Base-by-base conservation (phyloP, 2,797 vertebrate species). In the Enteromius argenteus region DNA sequence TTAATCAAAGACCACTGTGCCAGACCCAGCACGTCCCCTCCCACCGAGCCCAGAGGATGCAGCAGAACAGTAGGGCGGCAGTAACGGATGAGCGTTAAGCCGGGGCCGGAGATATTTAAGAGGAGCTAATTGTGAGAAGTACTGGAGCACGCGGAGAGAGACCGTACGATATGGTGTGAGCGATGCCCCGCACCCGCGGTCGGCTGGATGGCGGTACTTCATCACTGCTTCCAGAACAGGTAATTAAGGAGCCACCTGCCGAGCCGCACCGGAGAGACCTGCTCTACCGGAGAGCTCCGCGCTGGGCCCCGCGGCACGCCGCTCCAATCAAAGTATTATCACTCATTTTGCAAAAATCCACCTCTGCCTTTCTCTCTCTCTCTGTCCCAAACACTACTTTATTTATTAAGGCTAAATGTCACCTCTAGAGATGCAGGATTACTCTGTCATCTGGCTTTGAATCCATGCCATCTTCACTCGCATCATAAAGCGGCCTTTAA, bases 231-330 rank as follows among this genome's bases (percentile, higher is more conserved):
- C 90, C 89, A 90, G 89, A 91, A 85, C 88, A 90, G 90, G 3
- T 90, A 94, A 95, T 94, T 94, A 92, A 94, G 91, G 77, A 90
- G 90, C 90, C 92, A 92, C 92, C 93, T 93, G 91, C 90, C 90
- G 89, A 90, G 86, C 44, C 60, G 85, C 78, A 90, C 86, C 88
- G 32, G 84, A 87, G 87, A 89, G 79, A 66, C 75, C 85, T 89
- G 81, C 69, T 86, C 88, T 91, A 64, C 83, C 86, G 90, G 86
- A 81, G 88, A 90, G 84, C 79, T 72, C 42, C 80, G 87, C 79
- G 88, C 46, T 88, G 84, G 73, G 79, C 74, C 37, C 83, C 32
- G 86, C 88, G 75, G 83, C 87, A 64, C 81, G 81, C 62, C 32
- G 67, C 79, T 84, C 79, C 89, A 85, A 89, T 90, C 87, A 89